Conservation (phyloP, 1,140 invertebrate species). For the Brachionus calyciflorus region DNA sequence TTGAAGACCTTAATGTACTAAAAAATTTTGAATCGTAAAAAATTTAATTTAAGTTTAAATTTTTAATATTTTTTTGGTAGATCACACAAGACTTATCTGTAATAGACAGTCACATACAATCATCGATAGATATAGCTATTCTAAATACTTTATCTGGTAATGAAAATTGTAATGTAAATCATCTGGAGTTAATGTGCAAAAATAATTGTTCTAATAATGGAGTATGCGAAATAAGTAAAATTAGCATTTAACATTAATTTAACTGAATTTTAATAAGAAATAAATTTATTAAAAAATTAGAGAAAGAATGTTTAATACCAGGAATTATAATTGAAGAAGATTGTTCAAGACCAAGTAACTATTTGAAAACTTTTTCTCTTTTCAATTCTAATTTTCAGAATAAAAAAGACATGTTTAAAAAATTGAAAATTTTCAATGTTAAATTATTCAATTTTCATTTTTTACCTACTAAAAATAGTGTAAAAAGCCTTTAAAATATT, state of each 20-base stretch:
- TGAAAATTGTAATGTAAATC: not conserved
- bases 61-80: not conserved
- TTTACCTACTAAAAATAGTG: no score
- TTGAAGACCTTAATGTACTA: not conserved
- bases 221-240: conserved; percentile 9
- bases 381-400: no score
- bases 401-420: no score
- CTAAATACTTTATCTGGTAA: conserved; percentile 2
- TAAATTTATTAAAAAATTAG: not conserved
- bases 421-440: no score
- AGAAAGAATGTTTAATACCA: not conserved
- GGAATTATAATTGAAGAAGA: not conserved
- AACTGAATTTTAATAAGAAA: not conserved
- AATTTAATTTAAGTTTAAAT: no score
- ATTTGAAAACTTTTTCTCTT: no score
- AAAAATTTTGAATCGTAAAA: no score
- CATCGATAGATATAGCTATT: conserved; percentile 4
- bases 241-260: no score
- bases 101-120: conserved; percentile 11
- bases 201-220: conserved; percentile 12
- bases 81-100: not conserved
- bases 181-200: not conserved
- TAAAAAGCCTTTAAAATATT: no score
- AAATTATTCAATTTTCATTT: no score
- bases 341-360: not conserved